Evolutionary conservation across 2,797 vertebrate genomes (phyloP).

Genomic region (Fundulus diaphanus): DNA sequence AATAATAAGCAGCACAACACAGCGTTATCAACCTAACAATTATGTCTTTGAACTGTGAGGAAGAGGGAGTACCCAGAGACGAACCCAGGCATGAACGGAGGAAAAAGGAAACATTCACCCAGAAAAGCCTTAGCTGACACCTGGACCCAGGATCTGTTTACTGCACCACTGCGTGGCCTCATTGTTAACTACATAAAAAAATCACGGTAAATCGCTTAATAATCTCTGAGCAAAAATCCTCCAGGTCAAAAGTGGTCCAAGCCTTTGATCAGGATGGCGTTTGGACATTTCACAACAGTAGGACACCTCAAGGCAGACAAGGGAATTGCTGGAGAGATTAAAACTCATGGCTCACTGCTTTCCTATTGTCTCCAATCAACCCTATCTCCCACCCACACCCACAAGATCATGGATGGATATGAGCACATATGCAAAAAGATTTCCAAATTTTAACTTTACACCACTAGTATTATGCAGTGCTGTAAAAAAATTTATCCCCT

Average conservation of each 20-base stretch:
- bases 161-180: no score
- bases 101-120: neutral
- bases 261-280: neutral
- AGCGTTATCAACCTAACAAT: neutral
- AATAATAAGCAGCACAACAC: no score
- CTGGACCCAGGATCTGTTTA: neutral
- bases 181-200: neutral
- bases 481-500: no score
- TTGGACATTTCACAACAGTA: neutral
- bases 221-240: neutral
- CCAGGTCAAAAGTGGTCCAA: neutral
- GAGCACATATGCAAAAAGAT: neutral
- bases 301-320: neutral
- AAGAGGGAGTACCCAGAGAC: neutral
- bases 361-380: neutral
- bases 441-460: neutral
- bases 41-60: neutral
- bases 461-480: neutral
- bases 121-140: neutral
- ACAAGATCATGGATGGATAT: neutral
- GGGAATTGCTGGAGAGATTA: neutral
- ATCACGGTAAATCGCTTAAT: neutral
- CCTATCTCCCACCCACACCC: neutral
- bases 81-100: neutral
- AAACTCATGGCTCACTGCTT: neutral